A percentile compares a stretch with the other conserved stretches of the same genome.
Conservation (phyloP, 2,888 invertebrate genomes). For the Spilarctia lutea region DNA sequence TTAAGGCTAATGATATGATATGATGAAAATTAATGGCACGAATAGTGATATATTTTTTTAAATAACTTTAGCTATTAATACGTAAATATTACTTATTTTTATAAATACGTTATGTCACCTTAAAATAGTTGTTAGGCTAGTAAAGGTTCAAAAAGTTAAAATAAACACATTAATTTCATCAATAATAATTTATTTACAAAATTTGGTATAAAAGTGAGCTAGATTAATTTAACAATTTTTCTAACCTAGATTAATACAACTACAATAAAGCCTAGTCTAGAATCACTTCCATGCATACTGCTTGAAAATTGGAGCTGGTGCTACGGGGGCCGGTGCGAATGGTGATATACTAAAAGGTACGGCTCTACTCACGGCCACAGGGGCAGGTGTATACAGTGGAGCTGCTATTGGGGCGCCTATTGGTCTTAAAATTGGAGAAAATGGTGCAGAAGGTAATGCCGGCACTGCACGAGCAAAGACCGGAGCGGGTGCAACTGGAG, state of each 20-base stretch:
- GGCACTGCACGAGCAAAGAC: slow-evolving; percentile 50
- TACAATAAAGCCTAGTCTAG: slow-evolving; percentile 52
- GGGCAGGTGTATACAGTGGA: slow-evolving; percentile 62
- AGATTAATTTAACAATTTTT: slow-evolving; percentile 48
- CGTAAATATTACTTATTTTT: too few relatives aligned
- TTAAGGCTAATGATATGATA: too few relatives aligned
- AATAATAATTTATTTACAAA: slow-evolving; percentile 64
- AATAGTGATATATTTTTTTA: too few relatives aligned
- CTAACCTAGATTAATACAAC: slow-evolving; percentile 50
- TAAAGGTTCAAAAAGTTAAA: slow-evolving; percentile 4
- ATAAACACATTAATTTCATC: slow-evolving; percentile 24
- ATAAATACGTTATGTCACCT: too few relatives aligned
- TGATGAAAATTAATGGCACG: too few relatives aligned
- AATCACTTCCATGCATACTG: slow-evolving; percentile 78
- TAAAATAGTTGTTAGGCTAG: too few relatives aligned
- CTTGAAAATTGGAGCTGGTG: slow-evolving; percentile 64
- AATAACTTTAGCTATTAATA: too few relatives aligned
- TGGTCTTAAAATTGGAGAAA: slow-evolving; percentile 62
- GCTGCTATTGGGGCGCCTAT: slow-evolving; percentile 52
- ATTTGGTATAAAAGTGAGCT: slow-evolving; percentile 57
- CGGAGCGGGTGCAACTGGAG: slow-evolving; percentile 48
- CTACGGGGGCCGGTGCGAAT: slow-evolving; percentile 65
- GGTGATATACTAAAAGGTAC: slow-evolving; percentile 56
- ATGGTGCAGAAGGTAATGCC: slow-evolving; percentile 59
- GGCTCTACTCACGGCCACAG: slow-evolving; percentile 62